Conservation (phyloP, 1,140 invertebrate genomes). For the Argopecten irradians region DNA sequence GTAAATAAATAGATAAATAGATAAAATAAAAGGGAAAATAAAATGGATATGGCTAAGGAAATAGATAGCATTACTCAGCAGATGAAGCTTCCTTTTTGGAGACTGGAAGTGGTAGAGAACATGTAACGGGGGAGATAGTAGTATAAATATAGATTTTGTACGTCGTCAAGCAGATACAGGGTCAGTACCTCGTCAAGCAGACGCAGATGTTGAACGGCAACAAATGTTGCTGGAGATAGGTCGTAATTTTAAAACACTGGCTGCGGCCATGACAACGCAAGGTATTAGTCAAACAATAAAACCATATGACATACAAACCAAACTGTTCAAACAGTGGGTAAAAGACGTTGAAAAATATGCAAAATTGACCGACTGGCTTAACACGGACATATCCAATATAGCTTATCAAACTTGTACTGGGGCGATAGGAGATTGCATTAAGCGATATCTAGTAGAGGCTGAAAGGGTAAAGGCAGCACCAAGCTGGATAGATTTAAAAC, state of each 20-base stretch:
- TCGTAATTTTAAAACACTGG: background rate
- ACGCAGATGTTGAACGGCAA: no score
- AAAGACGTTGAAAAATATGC: conserved; percentile 41
- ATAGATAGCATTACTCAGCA: no score
- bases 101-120: no score
- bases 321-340: conserved; percentile 37
- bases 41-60: no score
- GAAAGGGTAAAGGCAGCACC: background rate
- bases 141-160: no score
- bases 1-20: no score
- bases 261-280: background rate
- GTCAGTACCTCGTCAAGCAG: no score
- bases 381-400: background rate
- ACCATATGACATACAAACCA: conserved; percentile 26
- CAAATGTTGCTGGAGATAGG: no score
- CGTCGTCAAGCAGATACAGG: no score
- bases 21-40: no score
- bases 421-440: conserved; percentile 1
- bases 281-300: background rate
- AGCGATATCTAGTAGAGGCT: conserved; percentile 20
- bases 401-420: conserved; percentile 16
- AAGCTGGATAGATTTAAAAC: background rate
- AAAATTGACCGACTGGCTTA: background rate
- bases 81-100: no score
- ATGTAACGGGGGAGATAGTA: no score